Percentiles rank a stretch among this genome's conserved stretches.
These are phyloP conservation scores for Cerastoderma edule DNA, from an alignment of 2,888 invertebrate genomes.

Conservation along the genomic window DNA sequence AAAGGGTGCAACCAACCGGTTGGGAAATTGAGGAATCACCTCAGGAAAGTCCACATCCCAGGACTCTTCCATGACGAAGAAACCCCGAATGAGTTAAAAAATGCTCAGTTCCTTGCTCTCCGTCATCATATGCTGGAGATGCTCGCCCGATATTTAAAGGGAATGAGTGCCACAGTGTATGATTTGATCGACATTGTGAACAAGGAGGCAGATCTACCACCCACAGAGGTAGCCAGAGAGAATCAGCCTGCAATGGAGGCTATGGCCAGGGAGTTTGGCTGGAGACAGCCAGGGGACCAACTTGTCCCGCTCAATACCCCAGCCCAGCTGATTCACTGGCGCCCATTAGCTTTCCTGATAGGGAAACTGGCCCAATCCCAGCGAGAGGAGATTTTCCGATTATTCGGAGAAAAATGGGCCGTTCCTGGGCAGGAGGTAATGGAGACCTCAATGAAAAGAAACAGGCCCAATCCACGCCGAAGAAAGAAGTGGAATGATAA, in stretches of 20 bases:
- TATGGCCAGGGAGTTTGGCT: not conserved
- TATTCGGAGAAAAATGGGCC: constrained; percentile 16
- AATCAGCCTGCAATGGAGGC: constrained; percentile 9
- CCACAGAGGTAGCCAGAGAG: not conserved
- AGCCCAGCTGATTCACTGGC: constrained; percentile 29
- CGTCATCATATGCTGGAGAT: not conserved
- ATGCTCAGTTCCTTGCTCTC: not conserved
- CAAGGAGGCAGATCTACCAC: not conserved
- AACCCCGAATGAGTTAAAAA: not conserved
- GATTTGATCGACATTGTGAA: constrained; percentile 15
- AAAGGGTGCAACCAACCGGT: not conserved
- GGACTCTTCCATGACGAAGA: constrained; percentile 14
- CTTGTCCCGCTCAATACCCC: constrained; percentile 27
- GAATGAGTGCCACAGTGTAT: not conserved
- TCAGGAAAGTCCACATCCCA: constrained; percentile 19
- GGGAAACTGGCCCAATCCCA: not conserved
- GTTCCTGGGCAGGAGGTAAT: not conserved
- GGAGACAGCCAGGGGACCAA: constrained; percentile 7
- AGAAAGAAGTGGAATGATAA: too few species aligned
- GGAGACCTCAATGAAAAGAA: not conserved
- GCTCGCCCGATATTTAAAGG: constrained; percentile 1
- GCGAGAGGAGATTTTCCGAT: constrained; percentile 7
- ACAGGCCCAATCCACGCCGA: too few species aligned
- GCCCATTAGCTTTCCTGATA: constrained; percentile 16
- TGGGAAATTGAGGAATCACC: not conserved